Percentiles rank a stretch among this genome's conserved stretches.
Evolutionary conservation across 2,797 vertebrate genomes (phyloP).

Genomic region (Acrossocheilus wenchowensis): DNA sequence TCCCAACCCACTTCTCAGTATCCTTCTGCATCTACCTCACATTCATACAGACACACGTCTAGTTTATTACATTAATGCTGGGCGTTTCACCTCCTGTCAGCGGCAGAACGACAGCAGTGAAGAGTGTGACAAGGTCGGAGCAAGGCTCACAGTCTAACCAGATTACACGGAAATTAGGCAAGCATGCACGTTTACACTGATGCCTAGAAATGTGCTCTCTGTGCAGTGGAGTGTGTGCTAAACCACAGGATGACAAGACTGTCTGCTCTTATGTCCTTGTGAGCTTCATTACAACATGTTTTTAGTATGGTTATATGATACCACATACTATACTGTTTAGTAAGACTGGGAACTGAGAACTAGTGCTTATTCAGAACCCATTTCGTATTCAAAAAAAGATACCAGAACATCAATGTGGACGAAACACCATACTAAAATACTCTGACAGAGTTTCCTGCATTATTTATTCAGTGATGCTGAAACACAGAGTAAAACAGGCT

Average conservation of each 20-base stretch:
- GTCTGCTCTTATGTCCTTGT: constrained; percentile 12
- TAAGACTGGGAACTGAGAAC: not conserved
- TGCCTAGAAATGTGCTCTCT: constrained; percentile 51
- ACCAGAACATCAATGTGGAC: not conserved
- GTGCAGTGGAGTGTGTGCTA: constrained; percentile 24
- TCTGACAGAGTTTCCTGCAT: not conserved
- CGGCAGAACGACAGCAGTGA: constrained; percentile 49
- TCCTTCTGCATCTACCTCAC: constrained; percentile 6
- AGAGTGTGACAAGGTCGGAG: constrained; percentile 58
- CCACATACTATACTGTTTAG: not conserved
- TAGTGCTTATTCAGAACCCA: not conserved
- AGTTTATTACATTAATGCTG: constrained; percentile 58
- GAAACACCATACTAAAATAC: not conserved
- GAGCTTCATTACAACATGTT: not conserved
- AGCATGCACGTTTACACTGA: constrained; percentile 20
- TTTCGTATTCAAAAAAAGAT: not conserved
- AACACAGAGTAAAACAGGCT: not conserved
- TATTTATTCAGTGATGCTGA: not conserved
- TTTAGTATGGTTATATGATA: not conserved
- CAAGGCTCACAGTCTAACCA: constrained; percentile 53
- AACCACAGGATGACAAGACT: constrained; percentile 24
- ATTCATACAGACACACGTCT: constrained; percentile 37
- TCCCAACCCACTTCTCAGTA: constrained; percentile 28
- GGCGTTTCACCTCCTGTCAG: constrained; percentile 54
- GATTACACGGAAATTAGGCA: constrained; percentile 55